phyloP scores from a whole-genome alignment of 2,888 invertebrate genomes.

The Creontiades dilutus region DNA sequence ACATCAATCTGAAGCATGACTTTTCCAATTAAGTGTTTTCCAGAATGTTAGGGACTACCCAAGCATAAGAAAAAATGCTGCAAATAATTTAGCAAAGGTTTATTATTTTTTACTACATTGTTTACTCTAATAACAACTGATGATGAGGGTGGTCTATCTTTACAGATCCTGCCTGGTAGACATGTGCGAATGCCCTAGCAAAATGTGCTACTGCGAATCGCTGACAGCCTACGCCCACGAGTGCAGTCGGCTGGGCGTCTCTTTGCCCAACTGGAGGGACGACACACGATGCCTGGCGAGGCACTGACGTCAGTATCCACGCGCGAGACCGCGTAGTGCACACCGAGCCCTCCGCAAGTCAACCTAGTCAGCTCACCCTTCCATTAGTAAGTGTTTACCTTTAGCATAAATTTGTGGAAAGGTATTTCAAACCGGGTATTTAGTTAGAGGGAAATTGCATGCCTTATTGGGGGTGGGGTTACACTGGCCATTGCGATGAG shows the following conservation, averaged over 20 bases:
- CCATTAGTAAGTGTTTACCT: slow-evolving; percentile 24
- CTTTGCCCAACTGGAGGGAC: slow-evolving; percentile 86
- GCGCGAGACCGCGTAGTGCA: slow-evolving; percentile 36
- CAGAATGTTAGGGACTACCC: too few species aligned
- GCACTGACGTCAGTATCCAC: slow-evolving; percentile 61
- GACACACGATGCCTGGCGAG: slow-evolving; percentile 82
- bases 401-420: too few species aligned
- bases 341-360: slow-evolving; percentile 35
- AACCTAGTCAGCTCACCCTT: slow-evolving; percentile 64
- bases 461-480: too few species aligned
- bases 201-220: slow-evolving; percentile 92
- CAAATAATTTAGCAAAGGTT: too few species aligned
- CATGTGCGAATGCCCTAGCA: slow-evolving; percentile 91
- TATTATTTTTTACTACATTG: too few species aligned
- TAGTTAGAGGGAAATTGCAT: too few species aligned
- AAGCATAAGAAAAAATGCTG: too few species aligned
- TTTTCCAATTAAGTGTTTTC: too few species aligned
- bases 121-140: too few species aligned
- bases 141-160: slow-evolving; percentile 38
- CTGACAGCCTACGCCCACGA: slow-evolving; percentile 93
- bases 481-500: too few species aligned
- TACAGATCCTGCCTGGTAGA: slow-evolving; percentile 88
- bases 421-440: too few species aligned
- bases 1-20: too few species aligned
- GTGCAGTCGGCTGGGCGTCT: slow-evolving; percentile 88